phyloP scores from a whole-genome alignment of 2,888 invertebrate genomes.

The Brachyptera risi region DNA sequence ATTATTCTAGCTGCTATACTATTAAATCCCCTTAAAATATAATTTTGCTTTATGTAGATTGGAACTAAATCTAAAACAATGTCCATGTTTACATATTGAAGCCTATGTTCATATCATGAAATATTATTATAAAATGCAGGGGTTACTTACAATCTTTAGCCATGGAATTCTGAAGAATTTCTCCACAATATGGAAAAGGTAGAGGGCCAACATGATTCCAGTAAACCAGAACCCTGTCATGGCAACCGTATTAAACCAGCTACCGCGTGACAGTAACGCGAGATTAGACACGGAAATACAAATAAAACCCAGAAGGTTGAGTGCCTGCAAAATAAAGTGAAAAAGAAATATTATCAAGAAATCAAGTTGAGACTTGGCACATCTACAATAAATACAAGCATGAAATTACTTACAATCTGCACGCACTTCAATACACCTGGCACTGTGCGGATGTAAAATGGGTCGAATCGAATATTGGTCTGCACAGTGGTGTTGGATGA shows the following conservation, averaged over 20 bases:
- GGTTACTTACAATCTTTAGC: slow-evolving; percentile 71
- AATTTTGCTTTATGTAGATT: too few relatives aligned
- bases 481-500: slow-evolving; percentile 51
- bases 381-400: not conserved
- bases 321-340: slow-evolving; percentile 56
- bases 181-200: slow-evolving; percentile 82
- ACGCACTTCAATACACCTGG: slow-evolving; percentile 73
- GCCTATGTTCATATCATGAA: too few relatives aligned
- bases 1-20: too few relatives aligned
- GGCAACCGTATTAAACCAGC: slow-evolving; percentile 73
- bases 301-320: slow-evolving; percentile 74
- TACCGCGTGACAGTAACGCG: slow-evolving; percentile 55
- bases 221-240: slow-evolving; percentile 86
- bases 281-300: slow-evolving; percentile 63
- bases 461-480: slow-evolving; percentile 65
- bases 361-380: not conserved
- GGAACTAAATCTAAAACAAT: too few relatives aligned
- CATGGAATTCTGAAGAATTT: slow-evolving; percentile 81
- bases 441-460: slow-evolving; percentile 61
- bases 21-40: too few relatives aligned
- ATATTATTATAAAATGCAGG: too few relatives aligned
- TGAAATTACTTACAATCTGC: slow-evolving; percentile 65
- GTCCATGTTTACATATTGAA: too few relatives aligned
- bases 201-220: slow-evolving; percentile 69
- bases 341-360: not conserved